phyloP scores from a whole-genome alignment of 2,113 vertebrate species.

The Australoheros scitulus region DNA sequence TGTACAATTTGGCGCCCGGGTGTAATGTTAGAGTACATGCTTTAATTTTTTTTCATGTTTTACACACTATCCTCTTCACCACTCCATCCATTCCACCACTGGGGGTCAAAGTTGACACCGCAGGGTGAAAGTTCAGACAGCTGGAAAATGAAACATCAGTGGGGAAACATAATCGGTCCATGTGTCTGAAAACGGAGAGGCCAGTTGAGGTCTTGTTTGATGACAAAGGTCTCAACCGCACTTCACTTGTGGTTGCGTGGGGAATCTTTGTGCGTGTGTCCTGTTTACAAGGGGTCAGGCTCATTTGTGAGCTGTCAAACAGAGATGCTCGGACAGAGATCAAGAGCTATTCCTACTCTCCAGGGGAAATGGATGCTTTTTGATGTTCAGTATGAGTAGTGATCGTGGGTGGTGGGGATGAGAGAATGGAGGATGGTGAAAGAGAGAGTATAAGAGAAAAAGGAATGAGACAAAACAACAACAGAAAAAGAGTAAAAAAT shows the following conservation, averaged over 20 bases:
- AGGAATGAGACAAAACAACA: not conserved
- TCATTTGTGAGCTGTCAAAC: conserved; percentile 79
- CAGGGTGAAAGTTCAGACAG: conserved; percentile 20
- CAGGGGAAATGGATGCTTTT: conserved; percentile 57
- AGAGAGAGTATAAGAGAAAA: not conserved
- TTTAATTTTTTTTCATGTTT: conserved; percentile 6
- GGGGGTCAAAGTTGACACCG: conserved; percentile 21
- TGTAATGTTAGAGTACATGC: not conserved
- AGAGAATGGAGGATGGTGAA: not conserved
- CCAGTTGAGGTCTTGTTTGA: conserved; percentile 26
- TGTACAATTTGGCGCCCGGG: not conserved
- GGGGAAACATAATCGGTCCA: conserved; percentile 8
- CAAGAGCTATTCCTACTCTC: conserved; percentile 54
- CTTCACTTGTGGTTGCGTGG: conserved; percentile 16
- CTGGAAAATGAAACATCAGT: conserved; percentile 24
- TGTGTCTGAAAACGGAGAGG: conserved; percentile 6
- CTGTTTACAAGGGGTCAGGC: conserved; percentile 67
- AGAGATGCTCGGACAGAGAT: conserved; percentile 62
- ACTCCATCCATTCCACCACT: not conserved
- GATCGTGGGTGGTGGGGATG: conserved; percentile 16
- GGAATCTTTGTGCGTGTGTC: conserved; percentile 6
- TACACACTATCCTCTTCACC: not conserved
- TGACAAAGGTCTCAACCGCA: conserved; percentile 50
- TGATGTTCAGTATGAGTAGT: conserved; percentile 33
- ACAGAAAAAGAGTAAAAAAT: not conserved